These are phyloP conservation scores for Philopedon plagiatum DNA, from an alignment of 2,888 invertebrate species.

Conservation along the genomic window DNA sequence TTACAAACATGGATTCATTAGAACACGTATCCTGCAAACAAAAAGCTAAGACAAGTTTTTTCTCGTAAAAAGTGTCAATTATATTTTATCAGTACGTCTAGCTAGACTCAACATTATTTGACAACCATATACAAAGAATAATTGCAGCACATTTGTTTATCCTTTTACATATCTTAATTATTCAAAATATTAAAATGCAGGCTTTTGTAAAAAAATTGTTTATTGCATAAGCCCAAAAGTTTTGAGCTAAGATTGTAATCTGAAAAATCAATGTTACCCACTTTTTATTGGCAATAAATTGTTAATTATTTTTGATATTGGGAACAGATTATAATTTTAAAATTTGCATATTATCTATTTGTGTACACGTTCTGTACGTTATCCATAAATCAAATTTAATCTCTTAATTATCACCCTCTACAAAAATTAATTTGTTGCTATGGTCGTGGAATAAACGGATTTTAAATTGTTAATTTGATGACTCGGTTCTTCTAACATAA, in stretches of 20 bases:
- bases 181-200: background rate
- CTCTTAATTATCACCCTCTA: conserved; percentile 5
- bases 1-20: too few species aligned
- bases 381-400: background rate
- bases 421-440: background rate
- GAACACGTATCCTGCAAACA: too few species aligned
- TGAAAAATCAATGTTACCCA: conserved; percentile 36
- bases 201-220: conserved; percentile 2
- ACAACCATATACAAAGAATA: background rate
- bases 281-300: conserved; percentile 15
- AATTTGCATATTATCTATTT: conserved; percentile 18
- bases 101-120: background rate
- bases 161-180: conserved; percentile 13
- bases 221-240: conserved; percentile 9
- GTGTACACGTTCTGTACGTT: background rate
- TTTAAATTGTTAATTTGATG: background rate
- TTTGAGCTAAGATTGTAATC: background rate
- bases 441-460: background rate
- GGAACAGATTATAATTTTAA: conserved; percentile 15
- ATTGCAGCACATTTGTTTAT: background rate
- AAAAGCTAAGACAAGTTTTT: background rate
- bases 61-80: background rate
- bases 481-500: too few species aligned
- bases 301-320: conserved; percentile 34
- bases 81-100: background rate